Evolutionary conservation across 2,113 vertebrate species (phyloP).

Genomic region (Cochlearius cochlearius): DNA sequence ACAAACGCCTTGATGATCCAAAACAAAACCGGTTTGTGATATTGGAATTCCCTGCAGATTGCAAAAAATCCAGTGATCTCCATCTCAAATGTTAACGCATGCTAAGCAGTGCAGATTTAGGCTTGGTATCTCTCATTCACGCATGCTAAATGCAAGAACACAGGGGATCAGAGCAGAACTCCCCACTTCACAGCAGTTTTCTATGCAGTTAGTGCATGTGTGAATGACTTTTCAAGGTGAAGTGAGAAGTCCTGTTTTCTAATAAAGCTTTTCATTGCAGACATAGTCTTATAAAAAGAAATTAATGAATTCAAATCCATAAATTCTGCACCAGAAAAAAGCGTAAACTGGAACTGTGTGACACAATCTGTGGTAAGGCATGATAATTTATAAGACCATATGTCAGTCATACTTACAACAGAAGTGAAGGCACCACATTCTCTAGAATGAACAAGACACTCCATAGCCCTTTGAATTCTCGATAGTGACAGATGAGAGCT

Average conservation of each 20-base stretch:
- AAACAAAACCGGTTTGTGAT: background rate
- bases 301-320: background rate
- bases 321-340: background rate
- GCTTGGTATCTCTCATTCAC: background rate
- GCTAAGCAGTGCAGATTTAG: background rate
- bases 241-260: background rate
- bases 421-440: background rate
- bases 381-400: background rate
- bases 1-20: background rate
- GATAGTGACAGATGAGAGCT: background rate
- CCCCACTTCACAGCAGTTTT: background rate
- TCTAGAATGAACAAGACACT: background rate
- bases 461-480: background rate
- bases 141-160: background rate
- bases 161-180: background rate
- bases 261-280: background rate
- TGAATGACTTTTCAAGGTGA: background rate
- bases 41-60: background rate
- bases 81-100: background rate
- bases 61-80: background rate
- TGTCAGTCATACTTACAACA: background rate
- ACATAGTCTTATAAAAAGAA: background rate
- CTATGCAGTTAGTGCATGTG: fast-evolving
- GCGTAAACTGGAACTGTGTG: background rate
- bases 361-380: background rate